Conservation (phyloP, 2,888 invertebrate species). For the Cheilosia variabilis region DNA sequence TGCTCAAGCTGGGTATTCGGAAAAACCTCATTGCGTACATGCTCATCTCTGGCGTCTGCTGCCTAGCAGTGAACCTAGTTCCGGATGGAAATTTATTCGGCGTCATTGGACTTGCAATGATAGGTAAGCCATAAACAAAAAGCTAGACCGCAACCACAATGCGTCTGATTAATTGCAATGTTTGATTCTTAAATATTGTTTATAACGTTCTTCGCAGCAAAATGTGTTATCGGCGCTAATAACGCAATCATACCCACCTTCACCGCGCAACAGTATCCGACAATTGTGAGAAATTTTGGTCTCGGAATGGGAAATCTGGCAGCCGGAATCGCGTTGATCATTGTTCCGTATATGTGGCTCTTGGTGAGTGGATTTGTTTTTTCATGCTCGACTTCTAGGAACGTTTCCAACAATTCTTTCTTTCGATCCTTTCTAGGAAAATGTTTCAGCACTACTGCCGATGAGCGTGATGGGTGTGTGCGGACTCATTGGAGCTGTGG, state of each 20-base stretch:
- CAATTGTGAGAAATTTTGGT: constrained; percentile 88
- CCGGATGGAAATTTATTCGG: constrained; percentile 85
- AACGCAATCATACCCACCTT: constrained; percentile 91
- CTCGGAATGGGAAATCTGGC: constrained; percentile 90
- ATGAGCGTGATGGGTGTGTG: constrained; percentile 85
- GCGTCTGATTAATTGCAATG: constrained; percentile 30
- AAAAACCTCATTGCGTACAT: constrained; percentile 88
- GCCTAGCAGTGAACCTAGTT: constrained; percentile 86
- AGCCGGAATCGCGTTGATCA: constrained; percentile 90
- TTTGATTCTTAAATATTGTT: constrained; percentile 15
- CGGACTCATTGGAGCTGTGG: constrained; percentile 84
- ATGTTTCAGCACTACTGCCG: constrained; percentile 84
- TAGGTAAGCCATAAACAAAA: constrained; percentile 84
- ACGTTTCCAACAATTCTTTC: constrained; percentile 3
- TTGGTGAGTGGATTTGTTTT: constrained; percentile 85
- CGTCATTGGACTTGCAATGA: constrained; percentile 88
- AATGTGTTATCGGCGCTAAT: constrained; percentile 90
- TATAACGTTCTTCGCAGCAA: constrained; percentile 83
- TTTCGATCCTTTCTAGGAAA: constrained; percentile 81
- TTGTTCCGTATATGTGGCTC: constrained; percentile 91
- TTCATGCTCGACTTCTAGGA: constrained; percentile 13
- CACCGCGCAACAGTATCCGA: constrained; percentile 89
- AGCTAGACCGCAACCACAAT: constrained; percentile 2
- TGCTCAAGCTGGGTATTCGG: constrained; percentile 88
- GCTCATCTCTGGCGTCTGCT: constrained; percentile 88